Evolutionary conservation across 2,888 invertebrate genomes (phyloP), one percentile per base, ranked within the genome.

Genomic region (Harmothoe impar): DNA sequence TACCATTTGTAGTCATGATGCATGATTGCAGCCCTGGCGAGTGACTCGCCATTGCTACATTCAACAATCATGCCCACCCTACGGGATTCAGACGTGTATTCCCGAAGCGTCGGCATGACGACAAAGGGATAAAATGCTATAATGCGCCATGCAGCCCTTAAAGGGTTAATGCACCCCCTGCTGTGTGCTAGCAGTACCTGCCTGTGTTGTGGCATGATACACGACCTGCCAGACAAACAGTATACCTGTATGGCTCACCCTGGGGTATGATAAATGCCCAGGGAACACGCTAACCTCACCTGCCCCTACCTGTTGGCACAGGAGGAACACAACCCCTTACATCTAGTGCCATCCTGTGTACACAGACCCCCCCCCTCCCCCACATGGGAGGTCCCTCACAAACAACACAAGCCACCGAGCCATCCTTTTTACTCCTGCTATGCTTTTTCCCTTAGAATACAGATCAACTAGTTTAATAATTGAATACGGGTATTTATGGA

Each of bases 381-480:
- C n/a, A 3, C 62, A 62, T 62, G 23, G 3, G 23, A 62, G 85
- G 51, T 17, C 31, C 25, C 31, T 15, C 77, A 29, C 77, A n/a
- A 31, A 77, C 77, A 77, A 77, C 7, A n/a, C 62, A n/a, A n/a
- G n/a, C n/a, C n/a, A 77, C 17, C 31, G 29, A 31, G 31, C n/a
- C n/a, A 10, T 77, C 5, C 17, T 31, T 31, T 31, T 31, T 25
- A n/a, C 5, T 17, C 77, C 77, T 17, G 25, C 0, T 31, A 77
- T 25, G 29, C 31, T 31, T 31, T 31, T 31, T 62, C 62, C 62
- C 5, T 62, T 62, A 23, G 1, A 81, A 23, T 23, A 43, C 81
- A 81, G 81, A 81, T 81, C 81, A 81, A 23, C 0, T 23, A n/a
- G 35, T 81, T 81, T 81, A 35, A 25, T 81, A 43, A 81, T 81